Evolutionary conservation across 2,888 invertebrate species (phyloP), one percentile per base, ranked within the genome.

Genomic region (Drosophila testacea): DNA sequence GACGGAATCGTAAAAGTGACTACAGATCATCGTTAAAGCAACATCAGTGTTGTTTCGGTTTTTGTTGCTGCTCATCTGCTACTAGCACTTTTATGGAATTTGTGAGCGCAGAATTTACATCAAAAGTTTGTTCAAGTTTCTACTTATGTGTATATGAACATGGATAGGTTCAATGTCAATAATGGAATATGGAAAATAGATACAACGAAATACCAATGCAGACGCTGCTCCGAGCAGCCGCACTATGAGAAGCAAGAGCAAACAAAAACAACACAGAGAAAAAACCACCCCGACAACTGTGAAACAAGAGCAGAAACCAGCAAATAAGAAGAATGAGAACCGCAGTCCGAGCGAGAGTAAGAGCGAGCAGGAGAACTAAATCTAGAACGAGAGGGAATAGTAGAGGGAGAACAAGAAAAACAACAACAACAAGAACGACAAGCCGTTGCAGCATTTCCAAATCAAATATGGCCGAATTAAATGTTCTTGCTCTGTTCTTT

Each of bases 401-500:
- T 32, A 50, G 34, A 47, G 32, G 27, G n/a, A 48, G 16, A 36
- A 56, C 69, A 22, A 48, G 16, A 34, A 59, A 68, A 79, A 72
- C 69, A 79, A 32, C 36, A 52, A 41, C 41, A 59, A 57, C 42
- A 39, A 39, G 11, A 55, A 52, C 46, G 16, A 16, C 41, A 59
- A 62, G 52, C n/a, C 48, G 46, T 74, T 82, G 77, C 60, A 69
- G 78, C 69, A 85, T 76, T 79, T 81, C 77, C 80, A 82, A 88
- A 87, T 90, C 89, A 90, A 91, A 90, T 81, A 91, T 91, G 91
- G 91, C 91, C 89, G 91, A 87, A 87, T 82, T 79, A 80, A 83
- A 83, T 86, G 74, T 75, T 76, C 71, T 81, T 65, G 60, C 61
- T 81, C 57, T 77, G 68, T 73, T 56, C 80, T 83, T 83, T 82